Percentiles rank a stretch among this genome's conserved stretches.
Evolutionary conservation across 2,888 invertebrate species (phyloP).

Genomic region (Cremastobaeus sp.): DNA sequence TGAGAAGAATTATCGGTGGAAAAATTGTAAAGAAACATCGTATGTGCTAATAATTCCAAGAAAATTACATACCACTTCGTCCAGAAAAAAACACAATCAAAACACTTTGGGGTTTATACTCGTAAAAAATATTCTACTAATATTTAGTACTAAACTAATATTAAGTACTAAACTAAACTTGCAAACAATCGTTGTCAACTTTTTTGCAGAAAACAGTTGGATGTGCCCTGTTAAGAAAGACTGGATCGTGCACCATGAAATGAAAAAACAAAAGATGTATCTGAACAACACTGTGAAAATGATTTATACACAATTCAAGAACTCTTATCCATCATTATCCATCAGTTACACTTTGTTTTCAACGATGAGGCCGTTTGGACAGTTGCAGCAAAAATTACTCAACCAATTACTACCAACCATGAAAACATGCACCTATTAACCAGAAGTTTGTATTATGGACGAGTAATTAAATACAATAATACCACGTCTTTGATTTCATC

Average conservation of each 20-base stretch:
- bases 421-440: conserved; percentile 31
- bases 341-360: conserved; percentile 28
- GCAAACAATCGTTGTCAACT: conserved; percentile 12
- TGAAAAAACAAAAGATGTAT: conserved; percentile 43
- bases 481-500: conserved; percentile 1
- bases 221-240: conserved; percentile 44
- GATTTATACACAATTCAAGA: conserved; percentile 19
- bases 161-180: conserved; percentile 11
- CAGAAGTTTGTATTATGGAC: conserved; percentile 15
- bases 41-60: conserved; percentile 5
- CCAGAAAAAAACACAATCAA: conserved; percentile 13
- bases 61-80: conserved; percentile 10
- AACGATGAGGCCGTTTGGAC: conserved; percentile 38
- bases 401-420: conserved; percentile 25
- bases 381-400: conserved; percentile 16
- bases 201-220: conserved; percentile 42
- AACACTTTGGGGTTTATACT: not conserved
- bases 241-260: conserved; percentile 9
- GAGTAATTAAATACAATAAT: conserved; percentile 7
- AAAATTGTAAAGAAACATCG: conserved; percentile 23
- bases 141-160: too few species aligned
- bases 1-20: conserved; percentile 3
- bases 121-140: conserved; percentile 1
- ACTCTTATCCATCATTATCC: not conserved
- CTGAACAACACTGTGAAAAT: conserved; percentile 25